phyloP scores from a whole-genome alignment of 2,888 invertebrate genomes.

The Leucoptera coffeella region DNA sequence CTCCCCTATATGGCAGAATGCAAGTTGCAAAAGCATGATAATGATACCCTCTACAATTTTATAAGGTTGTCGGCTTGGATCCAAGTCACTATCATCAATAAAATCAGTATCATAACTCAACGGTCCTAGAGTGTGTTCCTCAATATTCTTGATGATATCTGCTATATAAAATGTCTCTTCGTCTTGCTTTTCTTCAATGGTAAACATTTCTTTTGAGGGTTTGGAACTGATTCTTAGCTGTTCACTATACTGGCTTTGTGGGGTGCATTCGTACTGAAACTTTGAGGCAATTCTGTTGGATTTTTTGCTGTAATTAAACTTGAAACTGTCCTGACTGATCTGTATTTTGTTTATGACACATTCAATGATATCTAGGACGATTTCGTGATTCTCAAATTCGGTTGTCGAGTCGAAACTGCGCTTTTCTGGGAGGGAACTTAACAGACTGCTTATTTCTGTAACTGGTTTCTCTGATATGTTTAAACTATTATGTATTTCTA shows the following conservation, averaged over 20 bases:
- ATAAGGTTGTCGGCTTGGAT: conserved; percentile 10
- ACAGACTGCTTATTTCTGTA: no score
- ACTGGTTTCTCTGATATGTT: no score
- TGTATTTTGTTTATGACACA: no score
- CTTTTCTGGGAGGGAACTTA: conserved; percentile 14
- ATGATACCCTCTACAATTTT: conserved; percentile 28
- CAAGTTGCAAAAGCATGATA: conserved; percentile 26
- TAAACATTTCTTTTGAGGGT: no score
- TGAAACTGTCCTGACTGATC: no score
- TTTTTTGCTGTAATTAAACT: no score
- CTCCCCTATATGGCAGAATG: conserved; percentile 13
- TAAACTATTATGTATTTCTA: no score
- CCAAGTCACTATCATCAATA: conserved; percentile 19
- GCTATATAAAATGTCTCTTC: conserved; percentile 24
- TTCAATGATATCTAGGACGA: conserved; percentile 22
- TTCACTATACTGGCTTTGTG: no score
- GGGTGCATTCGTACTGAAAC: no score
- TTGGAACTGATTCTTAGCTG: no score
- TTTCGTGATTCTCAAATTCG: conserved; percentile 37
- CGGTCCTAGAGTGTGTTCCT: conserved; percentile 12
- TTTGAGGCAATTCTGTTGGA: no score
- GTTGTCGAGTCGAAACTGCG: conserved; percentile 29
- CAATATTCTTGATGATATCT: conserved; percentile 22
- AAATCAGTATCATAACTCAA: conserved; percentile 19
- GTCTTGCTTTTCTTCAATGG: conserved; percentile 1